Percentiles rank a stretch among this genome's conserved stretches.
phyloP scores from a whole-genome alignment of 2,113 vertebrate species.

The Dromiciops gliroides region DNA sequence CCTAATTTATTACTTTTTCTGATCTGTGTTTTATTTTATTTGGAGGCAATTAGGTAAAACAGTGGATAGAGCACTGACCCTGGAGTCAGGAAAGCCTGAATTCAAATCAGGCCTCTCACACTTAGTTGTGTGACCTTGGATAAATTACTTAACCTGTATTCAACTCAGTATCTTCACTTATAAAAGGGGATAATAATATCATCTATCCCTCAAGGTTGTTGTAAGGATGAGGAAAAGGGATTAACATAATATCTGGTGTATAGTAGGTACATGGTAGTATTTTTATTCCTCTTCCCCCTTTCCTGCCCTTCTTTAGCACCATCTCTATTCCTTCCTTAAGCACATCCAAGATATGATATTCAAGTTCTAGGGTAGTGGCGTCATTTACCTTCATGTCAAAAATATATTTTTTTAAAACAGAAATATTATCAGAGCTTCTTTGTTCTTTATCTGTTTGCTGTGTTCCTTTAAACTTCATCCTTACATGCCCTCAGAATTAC shows the following conservation, averaged over 20 bases:
- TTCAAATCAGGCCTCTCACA: too few relatives aligned
- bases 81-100: neutral
- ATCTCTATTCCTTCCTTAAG: neutral
- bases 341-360: too few relatives aligned
- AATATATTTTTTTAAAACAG: neutral
- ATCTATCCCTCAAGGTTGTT: too few relatives aligned
- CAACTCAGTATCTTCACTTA: too few relatives aligned
- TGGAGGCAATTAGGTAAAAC: neutral
- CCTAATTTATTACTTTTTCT: neutral
- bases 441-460: neutral
- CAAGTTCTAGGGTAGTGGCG: neutral
- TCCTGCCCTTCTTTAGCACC: neutral
- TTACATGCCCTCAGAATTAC: neutral
- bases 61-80: neutral
- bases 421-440: neutral
- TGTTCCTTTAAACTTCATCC: neutral
- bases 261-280: neutral
- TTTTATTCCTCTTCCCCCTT: neutral
- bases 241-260: neutral
- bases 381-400: neutral
- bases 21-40: neutral
- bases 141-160: too few relatives aligned
- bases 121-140: too few relatives aligned
- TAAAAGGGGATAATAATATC: too few relatives aligned
- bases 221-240: too few relatives aligned